Evolutionary conservation across 2,888 invertebrate species (phyloP).

Genomic region (Rhorus exstirpatorius): DNA sequence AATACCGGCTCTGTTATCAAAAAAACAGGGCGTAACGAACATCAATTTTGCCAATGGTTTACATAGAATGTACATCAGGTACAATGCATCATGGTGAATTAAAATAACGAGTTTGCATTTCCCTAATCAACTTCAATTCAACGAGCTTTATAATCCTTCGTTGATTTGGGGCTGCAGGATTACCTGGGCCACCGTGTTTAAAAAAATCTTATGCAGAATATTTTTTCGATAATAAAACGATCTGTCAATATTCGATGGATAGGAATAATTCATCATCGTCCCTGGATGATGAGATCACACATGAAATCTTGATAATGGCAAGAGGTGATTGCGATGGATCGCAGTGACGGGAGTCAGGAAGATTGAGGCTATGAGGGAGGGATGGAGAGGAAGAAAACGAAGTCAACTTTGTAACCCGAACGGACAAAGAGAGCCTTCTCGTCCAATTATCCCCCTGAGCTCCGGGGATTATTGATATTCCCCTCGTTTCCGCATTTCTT

Average conservation of each 20-base stretch:
- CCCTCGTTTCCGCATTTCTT: slow-evolving; percentile 27
- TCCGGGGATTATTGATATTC: slow-evolving; percentile 54
- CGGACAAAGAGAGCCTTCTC: slow-evolving; percentile 54
- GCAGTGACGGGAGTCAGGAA: neutral
- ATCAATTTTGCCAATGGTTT: too few relatives aligned
- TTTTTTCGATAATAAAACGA: neutral
- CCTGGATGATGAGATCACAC: neutral
- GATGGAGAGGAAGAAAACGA: neutral
- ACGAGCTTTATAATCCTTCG: neutral
- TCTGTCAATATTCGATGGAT: neutral
- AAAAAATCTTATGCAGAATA: too few relatives aligned
- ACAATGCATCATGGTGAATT: neutral
- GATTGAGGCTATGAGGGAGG: slow-evolving; percentile 3
- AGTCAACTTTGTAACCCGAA: slow-evolving; percentile 41
- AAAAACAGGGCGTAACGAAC: neutral
- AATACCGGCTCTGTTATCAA: neutral
- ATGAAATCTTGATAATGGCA: slow-evolving; percentile 15
- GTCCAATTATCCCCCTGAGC: slow-evolving; percentile 47
- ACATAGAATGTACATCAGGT: too few relatives aligned
- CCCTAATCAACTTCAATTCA: neutral
- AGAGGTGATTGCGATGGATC: slow-evolving; percentile 4
- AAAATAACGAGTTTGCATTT: neutral
- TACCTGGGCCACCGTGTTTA: too few relatives aligned
- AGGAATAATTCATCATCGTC: neutral
- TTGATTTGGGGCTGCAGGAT: too few relatives aligned